phyloP scores from a whole-genome alignment of 2,113 vertebrate genomes.

The Meriones unguiculatus region DNA sequence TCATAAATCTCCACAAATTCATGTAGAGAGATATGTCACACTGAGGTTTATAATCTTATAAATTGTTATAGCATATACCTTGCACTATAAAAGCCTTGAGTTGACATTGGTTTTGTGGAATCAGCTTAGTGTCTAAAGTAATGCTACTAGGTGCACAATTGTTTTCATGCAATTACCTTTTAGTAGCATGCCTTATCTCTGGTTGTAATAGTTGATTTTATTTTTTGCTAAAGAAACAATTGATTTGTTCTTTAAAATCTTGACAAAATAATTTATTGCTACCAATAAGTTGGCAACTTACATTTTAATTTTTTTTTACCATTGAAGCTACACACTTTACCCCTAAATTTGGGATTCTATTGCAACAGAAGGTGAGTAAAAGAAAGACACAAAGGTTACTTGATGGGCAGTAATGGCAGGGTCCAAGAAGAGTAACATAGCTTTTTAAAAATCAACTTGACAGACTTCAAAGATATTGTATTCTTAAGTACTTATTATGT shows the following conservation, averaged over 20 bases:
- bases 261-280: conserved; percentile 75
- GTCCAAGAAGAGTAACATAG: conserved; percentile 66
- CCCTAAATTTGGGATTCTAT: conserved; percentile 63
- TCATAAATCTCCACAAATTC: conserved; percentile 54
- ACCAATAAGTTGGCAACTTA: conserved; percentile 35
- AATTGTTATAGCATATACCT: neutral
- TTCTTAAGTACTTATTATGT: conserved; percentile 69
- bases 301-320: conserved; percentile 74
- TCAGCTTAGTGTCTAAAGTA: neutral
- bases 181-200: conserved; percentile 42
- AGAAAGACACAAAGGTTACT: conserved; percentile 71
- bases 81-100: conserved; percentile 33
- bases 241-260: conserved; percentile 59
- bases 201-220: conserved; percentile 33
- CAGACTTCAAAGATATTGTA: conserved; percentile 71
- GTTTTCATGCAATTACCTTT: conserved; percentile 58
- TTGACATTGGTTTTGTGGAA: conserved; percentile 8
- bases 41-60: conserved; percentile 41
- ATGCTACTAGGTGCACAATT: neutral
- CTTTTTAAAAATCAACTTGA: conserved; percentile 71
- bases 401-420: conserved; percentile 64
- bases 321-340: conserved; percentile 55
- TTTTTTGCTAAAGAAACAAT: conserved; percentile 30
- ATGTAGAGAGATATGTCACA: neutral
- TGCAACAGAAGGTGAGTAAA: conserved; percentile 73